Base-by-base conservation (phyloP, 2,113 vertebrate species). In the Alligator sinensis region DNA sequence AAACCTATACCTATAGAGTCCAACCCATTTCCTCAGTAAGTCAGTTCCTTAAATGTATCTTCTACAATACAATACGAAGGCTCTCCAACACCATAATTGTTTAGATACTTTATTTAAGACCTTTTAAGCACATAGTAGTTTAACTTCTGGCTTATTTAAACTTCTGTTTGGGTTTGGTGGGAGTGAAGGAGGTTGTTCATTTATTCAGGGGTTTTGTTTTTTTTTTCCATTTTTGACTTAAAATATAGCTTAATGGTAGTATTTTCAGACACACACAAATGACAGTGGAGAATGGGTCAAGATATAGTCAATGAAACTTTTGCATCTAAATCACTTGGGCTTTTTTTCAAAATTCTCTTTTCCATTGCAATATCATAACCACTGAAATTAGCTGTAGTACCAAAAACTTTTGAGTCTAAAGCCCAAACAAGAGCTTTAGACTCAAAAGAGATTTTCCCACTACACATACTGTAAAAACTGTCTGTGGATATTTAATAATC, bases 101-200 rank as follows among this genome's bases (percentile, higher is more conserved):
- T 19, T 28, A 70, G 14, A 4, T 47, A 80, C 79, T 76, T 91
- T 64, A 77, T 86, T 47, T 81, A 80, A 68, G 34, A 27, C 3
- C 38, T 72, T 82, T 70, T 38, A 47, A 82, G 63, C 76, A 14
- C 3, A 72, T 82, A 4, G 0, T 5, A 11, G 5, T 74, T 82
- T 0, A 2, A 24, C 66, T 87, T 60, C 72, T 84, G 57, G 0
- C 10, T 7, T 62, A 38, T 28, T 61, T 62, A 59, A 34, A 8
- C 3, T 34, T 74, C 64, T 61, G 0, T 3, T 3, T 11, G 3
- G 4, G 1, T 47, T 63, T 70, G 34, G 1, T 47, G 76, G 9
- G 47, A 9, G 47, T 9, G 47, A 47, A 47, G 47, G 47, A 47
- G 7, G 1, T 1, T 3, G 16, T 75, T 72, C 47, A 61, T 18